Evolutionary conservation across 2,797 vertebrate genomes (phyloP).

Genomic region (Leptodactylus fallax): DNA sequence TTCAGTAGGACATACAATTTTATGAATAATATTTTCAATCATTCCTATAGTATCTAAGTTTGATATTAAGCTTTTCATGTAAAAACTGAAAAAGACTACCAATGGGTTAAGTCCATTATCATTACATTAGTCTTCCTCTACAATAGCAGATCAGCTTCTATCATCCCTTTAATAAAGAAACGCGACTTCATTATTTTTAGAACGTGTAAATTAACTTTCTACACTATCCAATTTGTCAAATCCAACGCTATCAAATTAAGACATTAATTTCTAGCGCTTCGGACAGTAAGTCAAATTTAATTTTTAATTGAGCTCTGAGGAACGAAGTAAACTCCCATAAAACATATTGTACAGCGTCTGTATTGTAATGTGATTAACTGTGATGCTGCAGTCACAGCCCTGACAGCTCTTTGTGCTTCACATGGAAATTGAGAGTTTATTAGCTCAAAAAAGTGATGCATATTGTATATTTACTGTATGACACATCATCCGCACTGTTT

Average conservation of each 20-base stretch:
- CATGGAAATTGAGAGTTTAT: conserved; percentile 32
- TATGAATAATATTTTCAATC: neutral
- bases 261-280: conserved; percentile 62
- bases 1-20: neutral
- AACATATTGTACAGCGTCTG: conserved; percentile 24
- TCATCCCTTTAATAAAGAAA: conserved; percentile 57
- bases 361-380: conserved; percentile 49
- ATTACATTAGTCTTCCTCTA: conserved; percentile 44
- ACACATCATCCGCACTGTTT: neutral
- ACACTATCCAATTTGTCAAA: conserved; percentile 61
- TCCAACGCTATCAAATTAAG: conserved; percentile 67
- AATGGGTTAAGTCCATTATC: conserved; percentile 39
- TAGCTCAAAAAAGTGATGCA: conserved; percentile 20
- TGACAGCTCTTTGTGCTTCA: conserved; percentile 33
- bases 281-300: conserved; percentile 60
- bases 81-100: neutral
- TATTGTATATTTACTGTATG: conserved; percentile 16
- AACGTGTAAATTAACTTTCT: conserved; percentile 59
- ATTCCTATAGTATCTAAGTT: neutral
- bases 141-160: conserved; percentile 42
- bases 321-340: conserved; percentile 61
- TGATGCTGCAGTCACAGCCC: conserved; percentile 14
- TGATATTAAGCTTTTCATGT: neutral
- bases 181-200: conserved; percentile 63
- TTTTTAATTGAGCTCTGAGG: conserved; percentile 56